phyloP scores from a whole-genome alignment of 1,140 invertebrate genomes.

The Pinna nobilis region DNA sequence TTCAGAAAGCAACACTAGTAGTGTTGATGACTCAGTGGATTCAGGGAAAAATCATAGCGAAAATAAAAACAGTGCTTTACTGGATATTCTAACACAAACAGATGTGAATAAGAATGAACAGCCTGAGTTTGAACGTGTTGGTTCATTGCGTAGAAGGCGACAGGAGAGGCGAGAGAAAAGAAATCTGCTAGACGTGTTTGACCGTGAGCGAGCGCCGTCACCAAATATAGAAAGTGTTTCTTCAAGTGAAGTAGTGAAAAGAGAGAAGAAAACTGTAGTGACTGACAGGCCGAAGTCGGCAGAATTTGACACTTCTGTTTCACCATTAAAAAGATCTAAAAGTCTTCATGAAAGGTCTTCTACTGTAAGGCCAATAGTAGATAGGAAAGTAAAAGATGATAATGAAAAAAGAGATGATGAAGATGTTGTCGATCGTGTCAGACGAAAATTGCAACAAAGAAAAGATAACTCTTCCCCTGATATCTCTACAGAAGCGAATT shows the following conservation, averaged over 20 bases:
- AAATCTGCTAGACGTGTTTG: slow-evolving; percentile 45
- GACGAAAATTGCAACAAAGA: slow-evolving; percentile 32
- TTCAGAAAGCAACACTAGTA: slow-evolving; percentile 51
- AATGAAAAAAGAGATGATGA: slow-evolving; percentile 27
- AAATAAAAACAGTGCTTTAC: slow-evolving; percentile 49
- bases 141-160: slow-evolving; percentile 56
- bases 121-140: slow-evolving; percentile 57
- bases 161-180: slow-evolving; percentile 52
- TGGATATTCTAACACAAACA: slow-evolving; percentile 61
- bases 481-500: slow-evolving; percentile 1
- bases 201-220: slow-evolving; percentile 64
- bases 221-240: slow-evolving; percentile 49
- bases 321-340: slow-evolving; percentile 44
- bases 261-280: neutral
- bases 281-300: neutral
- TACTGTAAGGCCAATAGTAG: too few relatives aligned
- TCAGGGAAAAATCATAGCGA: slow-evolving; percentile 13
- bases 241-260: neutral
- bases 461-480: slow-evolving; percentile 25
- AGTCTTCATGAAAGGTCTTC: slow-evolving; percentile 57
- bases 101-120: slow-evolving; percentile 44
- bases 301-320: slow-evolving; percentile 9
- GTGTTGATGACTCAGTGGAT: slow-evolving; percentile 43
- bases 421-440: slow-evolving; percentile 48
- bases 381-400: slow-evolving; percentile 17